These are phyloP conservation scores for Aromia moschata DNA, from an alignment of 2,888 invertebrate genomes.

Conservation along the genomic window DNA sequence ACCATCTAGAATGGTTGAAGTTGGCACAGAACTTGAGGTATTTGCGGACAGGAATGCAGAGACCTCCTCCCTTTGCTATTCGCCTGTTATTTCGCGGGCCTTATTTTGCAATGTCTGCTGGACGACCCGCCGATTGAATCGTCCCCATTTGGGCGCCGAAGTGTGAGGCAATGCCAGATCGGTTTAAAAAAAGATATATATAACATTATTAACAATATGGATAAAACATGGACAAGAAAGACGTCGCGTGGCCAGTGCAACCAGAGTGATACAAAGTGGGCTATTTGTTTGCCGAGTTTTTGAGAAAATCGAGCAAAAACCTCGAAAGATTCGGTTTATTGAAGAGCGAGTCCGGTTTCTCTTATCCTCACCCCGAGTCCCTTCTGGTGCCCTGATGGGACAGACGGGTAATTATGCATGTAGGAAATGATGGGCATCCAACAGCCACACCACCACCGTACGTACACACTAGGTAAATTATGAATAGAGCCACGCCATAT, in stretches of 20 bases:
- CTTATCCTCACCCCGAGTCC: conserved; percentile 2
- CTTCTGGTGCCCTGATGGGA: conserved; percentile 42
- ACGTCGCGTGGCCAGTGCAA: not conserved
- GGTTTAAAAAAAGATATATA: too few species aligned
- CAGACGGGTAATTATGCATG: conserved; percentile 42
- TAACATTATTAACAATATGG: too few species aligned
- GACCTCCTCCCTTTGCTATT: conserved; percentile 33
- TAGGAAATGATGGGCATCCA: conserved; percentile 26
- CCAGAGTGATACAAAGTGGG: not conserved
- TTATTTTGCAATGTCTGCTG: conserved; percentile 49
- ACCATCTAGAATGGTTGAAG: too few species aligned
- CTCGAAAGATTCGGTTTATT: not conserved
- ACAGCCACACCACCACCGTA: not conserved
- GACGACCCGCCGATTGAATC: conserved; percentile 4
- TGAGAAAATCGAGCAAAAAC: not conserved
- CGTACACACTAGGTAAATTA: too few species aligned
- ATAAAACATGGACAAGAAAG: too few species aligned
- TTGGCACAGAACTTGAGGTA: too few species aligned
- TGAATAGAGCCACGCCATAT: too few species aligned
- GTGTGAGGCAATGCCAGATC: too few species aligned
- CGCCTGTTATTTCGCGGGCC: conserved; percentile 51
- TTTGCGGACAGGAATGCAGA: not conserved
- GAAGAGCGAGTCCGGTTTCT: not conserved
- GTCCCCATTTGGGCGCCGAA: too few species aligned
- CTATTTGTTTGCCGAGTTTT: not conserved